Base-by-base conservation (phyloP, 2,113 vertebrate genomes). In the Ptilonorhynchus violaceus region DNA sequence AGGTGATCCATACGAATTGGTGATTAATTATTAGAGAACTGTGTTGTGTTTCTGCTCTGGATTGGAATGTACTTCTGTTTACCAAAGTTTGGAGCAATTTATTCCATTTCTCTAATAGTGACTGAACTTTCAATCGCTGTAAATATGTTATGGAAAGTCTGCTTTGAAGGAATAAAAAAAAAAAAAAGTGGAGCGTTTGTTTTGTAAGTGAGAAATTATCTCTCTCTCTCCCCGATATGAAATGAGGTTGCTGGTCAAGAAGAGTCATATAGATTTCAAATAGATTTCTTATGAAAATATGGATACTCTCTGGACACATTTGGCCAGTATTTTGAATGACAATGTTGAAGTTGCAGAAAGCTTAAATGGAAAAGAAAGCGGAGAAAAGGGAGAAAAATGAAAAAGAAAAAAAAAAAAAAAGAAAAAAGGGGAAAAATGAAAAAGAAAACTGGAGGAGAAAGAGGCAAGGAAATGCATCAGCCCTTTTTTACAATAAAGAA, bases 121-220 rank as follows among this genome's bases (percentile, higher is more conserved):
- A 21, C 20, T 62, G 44, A 70, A 46, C 3, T 80, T 60, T 33
- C 3, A 16, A 3, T 52, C 17, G 3, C 22, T 24, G 3, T 23
- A 52, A 83, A 63, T 59, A 30, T 11, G 1, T 53, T 35, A 21
- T 42, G 35, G 37, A 14, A 46, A 78, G 11, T 17, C 22, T 46
- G 31, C 41, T 70, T 79, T 47, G 76, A 60, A 41, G 11, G 53
- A 55, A 11, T 14, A 19, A 58, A 41, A 17, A 11, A 58, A 41
- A 17, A 11, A 41, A 60, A 60, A n/a, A 0, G 1, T 3, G 67
- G 7, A 47, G 1, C 3, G 0, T 68, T 82, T 68, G 2, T 68
- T 89, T 52, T 20, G 31, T 35, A 49, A 85, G 37, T 24, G 25
- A 46, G 52, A 60, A 67, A 72, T 22, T 10, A 1, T 14, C 3